A percentile compares a stretch with the other conserved stretches of the same genome.
Evolutionary conservation across 35 echinoderm and acorn worm species (phyloP).

Genomic region (Heliocidaris tuberculata): DNA sequence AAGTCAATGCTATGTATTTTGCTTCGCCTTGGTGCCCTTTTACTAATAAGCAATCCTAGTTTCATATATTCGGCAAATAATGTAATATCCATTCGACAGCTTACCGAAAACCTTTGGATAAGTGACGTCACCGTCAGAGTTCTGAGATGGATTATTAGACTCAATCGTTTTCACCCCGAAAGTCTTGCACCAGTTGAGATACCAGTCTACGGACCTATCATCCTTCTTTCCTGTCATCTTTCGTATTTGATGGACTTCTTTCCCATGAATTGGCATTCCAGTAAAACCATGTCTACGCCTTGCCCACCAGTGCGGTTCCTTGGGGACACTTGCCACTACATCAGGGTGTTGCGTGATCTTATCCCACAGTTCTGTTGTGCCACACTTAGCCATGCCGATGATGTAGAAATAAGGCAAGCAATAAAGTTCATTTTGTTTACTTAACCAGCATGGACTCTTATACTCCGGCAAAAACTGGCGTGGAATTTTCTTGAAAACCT

Average conservation of each 20-base stretch:
- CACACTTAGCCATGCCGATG: constrained; percentile 55
- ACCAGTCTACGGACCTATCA: no score
- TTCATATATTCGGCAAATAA: no score
- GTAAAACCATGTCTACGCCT: constrained; percentile 48
- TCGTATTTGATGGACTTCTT: background rate
- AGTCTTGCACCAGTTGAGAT: no score
- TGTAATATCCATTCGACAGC: no score
- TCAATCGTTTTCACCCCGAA: no score
- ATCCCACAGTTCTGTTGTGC: constrained; percentile 68
- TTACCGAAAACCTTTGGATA: no score
- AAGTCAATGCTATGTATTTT: no score
- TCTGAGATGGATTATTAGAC: no score
- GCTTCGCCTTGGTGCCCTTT: no score
- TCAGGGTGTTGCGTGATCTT: constrained; percentile 56
- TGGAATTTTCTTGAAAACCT: background rate
- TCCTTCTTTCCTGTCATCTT: background rate
- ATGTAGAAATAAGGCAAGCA: constrained; percentile 42
- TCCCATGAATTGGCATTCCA: background rate
- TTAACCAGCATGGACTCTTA: constrained; percentile 61
- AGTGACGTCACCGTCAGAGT: no score
- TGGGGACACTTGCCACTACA: constrained; percentile 46
- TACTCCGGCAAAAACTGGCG: constrained; percentile 22
- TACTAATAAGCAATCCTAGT: no score
- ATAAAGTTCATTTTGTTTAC: background rate
- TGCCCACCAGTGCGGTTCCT: constrained; percentile 75